These are phyloP conservation scores for Clarias platycephalus DNA, from an alignment of 2,797 vertebrate genomes.

Conservation along the genomic window DNA sequence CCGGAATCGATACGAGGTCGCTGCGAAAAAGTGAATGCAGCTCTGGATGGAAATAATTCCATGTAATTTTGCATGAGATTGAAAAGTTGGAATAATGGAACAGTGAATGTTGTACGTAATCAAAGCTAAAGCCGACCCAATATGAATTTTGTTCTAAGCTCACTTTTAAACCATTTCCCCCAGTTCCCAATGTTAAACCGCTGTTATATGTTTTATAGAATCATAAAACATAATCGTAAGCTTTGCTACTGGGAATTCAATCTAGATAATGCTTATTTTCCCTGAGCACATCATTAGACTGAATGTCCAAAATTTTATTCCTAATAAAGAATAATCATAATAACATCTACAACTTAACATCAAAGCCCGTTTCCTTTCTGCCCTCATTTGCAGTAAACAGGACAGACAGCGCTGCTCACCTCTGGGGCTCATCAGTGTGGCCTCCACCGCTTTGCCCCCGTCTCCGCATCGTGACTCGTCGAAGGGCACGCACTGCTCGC, in stretches of 20 bases:
- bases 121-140: too few species aligned
- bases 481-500: conserved; percentile 86
- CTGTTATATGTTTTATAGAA: not conserved
- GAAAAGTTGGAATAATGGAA: too few species aligned
- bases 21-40: too few species aligned
- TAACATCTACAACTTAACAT: not conserved
- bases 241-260: not conserved
- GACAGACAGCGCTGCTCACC: conserved; percentile 65
- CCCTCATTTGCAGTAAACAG: not conserved
- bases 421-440: conserved; percentile 86
- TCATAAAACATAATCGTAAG: not conserved
- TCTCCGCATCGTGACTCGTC: conserved; percentile 85
- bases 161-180: not conserved
- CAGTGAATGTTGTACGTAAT: too few species aligned
- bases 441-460: conserved; percentile 85
- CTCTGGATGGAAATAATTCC: too few species aligned
- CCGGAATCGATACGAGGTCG: too few species aligned
- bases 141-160: too few species aligned
- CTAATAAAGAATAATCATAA: not conserved
- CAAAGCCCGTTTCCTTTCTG: not conserved
- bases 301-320: not conserved
- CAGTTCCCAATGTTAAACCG: too few species aligned
- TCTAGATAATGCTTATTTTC: not conserved
- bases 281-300: not conserved
- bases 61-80: too few species aligned